Evolutionary conservation across 2,797 vertebrate genomes (phyloP).

Genomic region (Cuniculus paca): DNA sequence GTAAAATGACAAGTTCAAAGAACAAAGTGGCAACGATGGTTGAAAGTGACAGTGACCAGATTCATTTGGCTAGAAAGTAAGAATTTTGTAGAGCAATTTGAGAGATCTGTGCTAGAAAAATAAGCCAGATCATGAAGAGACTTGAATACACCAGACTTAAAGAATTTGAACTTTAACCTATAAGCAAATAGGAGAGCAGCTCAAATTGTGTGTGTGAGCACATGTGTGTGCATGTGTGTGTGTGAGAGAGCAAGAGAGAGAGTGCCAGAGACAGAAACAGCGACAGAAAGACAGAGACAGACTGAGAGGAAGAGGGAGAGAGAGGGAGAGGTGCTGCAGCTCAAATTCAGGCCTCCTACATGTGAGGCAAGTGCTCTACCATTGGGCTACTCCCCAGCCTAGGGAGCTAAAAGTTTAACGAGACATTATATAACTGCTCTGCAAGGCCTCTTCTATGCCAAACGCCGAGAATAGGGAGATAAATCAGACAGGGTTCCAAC

Average conservation of each 20-base stretch:
- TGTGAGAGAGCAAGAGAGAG: neutral
- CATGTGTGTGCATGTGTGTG: neutral
- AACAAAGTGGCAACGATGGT: neutral
- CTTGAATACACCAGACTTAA: constrained; percentile 3
- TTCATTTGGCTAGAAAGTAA: constrained; percentile 45
- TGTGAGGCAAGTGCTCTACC: neutral
- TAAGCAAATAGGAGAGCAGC: neutral
- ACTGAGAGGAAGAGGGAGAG: neutral
- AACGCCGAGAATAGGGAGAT: constrained; percentile 6
- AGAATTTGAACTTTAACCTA: constrained; percentile 49
- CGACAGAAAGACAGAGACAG: neutral
- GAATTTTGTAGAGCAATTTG: constrained; percentile 22
- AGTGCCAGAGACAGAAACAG: too few species aligned
- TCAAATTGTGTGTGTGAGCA: neutral
- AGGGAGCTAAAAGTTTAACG: constrained; percentile 46
- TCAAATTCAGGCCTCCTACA: neutral
- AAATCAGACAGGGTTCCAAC: neutral
- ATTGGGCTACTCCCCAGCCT: neutral
- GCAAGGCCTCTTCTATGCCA: neutral
- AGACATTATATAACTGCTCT: neutral
- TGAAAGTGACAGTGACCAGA: constrained; percentile 56
- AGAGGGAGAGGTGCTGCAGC: neutral
- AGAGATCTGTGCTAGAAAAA: constrained; percentile 52
- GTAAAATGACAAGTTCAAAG: constrained; percentile 50
- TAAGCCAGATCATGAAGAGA: constrained; percentile 55